Percentiles rank a stretch among this genome's conserved stretches.
Conservation (phyloP, 1,140 invertebrate genomes). For the Bacillus rossius region DNA sequence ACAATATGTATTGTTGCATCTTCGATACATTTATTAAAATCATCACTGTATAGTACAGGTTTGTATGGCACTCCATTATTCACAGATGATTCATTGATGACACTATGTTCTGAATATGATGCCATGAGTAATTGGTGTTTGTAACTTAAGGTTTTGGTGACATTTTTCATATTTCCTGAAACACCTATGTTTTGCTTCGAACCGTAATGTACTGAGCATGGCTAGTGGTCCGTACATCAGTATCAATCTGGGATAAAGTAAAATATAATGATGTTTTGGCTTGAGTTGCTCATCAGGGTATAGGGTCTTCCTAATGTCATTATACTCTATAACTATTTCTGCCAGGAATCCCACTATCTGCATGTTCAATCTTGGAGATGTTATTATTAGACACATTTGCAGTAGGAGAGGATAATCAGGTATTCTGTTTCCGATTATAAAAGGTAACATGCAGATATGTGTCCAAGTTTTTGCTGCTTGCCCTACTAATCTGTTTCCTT, state of each 20-base stretch:
- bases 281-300: neutral
- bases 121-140: conserved; percentile 7
- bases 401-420: neutral
- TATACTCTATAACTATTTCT: conserved; percentile 7
- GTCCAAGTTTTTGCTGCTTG: conserved; percentile 3
- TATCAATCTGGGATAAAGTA: conserved; percentile 13
- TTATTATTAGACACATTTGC: conserved; percentile 6
- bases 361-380: conserved; percentile 2
- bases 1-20: neutral
- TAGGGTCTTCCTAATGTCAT: neutral
- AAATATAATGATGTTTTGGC: conserved; percentile 14
- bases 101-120: neutral
- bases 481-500: neutral
- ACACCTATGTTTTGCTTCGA: conserved; percentile 21
- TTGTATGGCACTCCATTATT: neutral
- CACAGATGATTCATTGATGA: neutral
- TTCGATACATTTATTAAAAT: neutral
- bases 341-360: neutral
- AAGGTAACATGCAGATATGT: neutral
- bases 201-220: conserved; percentile 17
- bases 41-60: neutral
- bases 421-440: neutral
- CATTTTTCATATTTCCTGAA: conserved; percentile 23
- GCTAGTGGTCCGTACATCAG: conserved; percentile 19
- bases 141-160: conserved; percentile 5